A percentile compares a stretch with the other conserved stretches of the same genome.
phyloP scores from a whole-genome alignment of 2,888 invertebrate species.

The Psylliodes chrysocephalus region DNA sequence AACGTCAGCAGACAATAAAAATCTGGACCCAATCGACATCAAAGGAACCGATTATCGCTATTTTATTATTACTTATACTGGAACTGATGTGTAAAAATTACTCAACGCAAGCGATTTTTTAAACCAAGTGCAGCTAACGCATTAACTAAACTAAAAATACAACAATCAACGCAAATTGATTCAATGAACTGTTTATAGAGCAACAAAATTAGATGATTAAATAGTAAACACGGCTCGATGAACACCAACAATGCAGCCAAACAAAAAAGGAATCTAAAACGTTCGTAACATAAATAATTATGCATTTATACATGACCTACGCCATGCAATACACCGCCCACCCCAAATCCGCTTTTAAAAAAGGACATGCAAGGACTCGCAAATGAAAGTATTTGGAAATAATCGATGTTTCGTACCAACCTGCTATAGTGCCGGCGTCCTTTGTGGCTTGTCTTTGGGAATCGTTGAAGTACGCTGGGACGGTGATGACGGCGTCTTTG shows the following conservation, averaged over 20 bases:
- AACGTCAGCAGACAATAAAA: no score
- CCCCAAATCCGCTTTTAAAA: neutral
- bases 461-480: conserved; percentile 66
- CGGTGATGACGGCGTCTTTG: conserved; percentile 65
- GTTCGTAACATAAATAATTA: no score
- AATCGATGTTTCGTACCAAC: conserved; percentile 40
- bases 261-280: neutral
- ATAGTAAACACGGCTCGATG: neutral
- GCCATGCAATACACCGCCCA: conserved; percentile 1
- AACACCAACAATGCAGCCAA: neutral
- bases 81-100: no score
- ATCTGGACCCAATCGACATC: no score
- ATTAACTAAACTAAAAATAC: no score
- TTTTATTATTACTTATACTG: no score
- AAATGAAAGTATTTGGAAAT: conserved; percentile 1
- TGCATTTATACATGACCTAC: neutral
- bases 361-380: conserved; percentile 20
- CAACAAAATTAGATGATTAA: no score
- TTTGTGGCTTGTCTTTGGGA: conserved; percentile 81
- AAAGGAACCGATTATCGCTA: no score
- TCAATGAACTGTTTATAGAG: no score
- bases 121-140: no score
- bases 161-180: no score
- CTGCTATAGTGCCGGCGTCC: conserved; percentile 74
- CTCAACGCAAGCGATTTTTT: no score